Conservation (phyloP, 2,888 invertebrate species). For the Holacanthella duospinosa region DNA sequence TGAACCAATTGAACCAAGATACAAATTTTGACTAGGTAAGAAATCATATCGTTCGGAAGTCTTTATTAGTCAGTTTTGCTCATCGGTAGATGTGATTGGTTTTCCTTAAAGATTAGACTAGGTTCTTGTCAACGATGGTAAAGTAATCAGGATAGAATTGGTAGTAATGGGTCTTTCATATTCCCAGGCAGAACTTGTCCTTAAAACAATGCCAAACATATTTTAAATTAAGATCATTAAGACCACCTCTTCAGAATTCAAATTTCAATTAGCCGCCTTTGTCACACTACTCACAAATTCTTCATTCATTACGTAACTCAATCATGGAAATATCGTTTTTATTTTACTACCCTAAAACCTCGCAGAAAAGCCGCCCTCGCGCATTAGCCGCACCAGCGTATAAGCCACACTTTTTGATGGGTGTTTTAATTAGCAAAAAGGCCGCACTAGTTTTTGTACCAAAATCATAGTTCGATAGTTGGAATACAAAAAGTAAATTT, state of each 20-base stretch:
- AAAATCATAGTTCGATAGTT: neutral
- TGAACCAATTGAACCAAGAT: neutral
- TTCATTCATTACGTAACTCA: too few species aligned
- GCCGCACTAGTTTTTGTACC: too few species aligned
- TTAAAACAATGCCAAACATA: slow-evolving; percentile 1
- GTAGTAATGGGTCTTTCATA: neutral
- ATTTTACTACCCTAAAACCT: neutral
- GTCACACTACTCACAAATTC: neutral
- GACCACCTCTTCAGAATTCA: neutral
- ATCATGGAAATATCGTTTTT: too few species aligned
- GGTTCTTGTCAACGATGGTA: neutral
- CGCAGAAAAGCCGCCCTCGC: too few species aligned
- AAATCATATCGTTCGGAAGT: neutral
- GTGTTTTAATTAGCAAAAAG: neutral
- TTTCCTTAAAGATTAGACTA: neutral
- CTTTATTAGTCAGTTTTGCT: neutral
- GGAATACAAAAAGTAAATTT: neutral
- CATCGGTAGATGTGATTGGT: too few species aligned
- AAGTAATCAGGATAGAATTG: neutral
- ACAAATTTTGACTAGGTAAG: neutral
- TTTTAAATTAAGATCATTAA: slow-evolving; percentile 1
- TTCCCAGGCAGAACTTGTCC: neutral
- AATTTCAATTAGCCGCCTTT: slow-evolving; percentile 4
- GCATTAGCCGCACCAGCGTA: too few species aligned
- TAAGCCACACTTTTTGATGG: too few species aligned